Conservation (phyloP, 2,113 vertebrate species). For the Malurus cyaneus region DNA sequence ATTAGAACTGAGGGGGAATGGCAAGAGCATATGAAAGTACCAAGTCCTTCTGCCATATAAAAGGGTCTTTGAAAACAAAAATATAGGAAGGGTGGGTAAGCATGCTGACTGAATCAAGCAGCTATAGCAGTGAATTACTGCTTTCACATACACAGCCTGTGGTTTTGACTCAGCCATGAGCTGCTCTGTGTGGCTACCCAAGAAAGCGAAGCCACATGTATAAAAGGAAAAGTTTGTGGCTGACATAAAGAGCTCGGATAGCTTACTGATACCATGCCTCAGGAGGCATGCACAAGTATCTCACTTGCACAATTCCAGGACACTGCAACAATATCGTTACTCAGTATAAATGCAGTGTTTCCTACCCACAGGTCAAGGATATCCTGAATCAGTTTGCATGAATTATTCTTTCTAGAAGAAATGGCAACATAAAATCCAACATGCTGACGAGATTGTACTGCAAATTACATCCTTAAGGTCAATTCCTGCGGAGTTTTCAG, state of each 20-base stretch:
- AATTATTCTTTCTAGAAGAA: neutral
- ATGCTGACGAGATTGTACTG: neutral
- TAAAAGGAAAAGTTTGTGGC: neutral
- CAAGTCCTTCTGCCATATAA: neutral
- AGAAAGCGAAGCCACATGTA: neutral
- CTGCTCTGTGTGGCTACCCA: neutral
- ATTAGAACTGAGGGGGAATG: neutral
- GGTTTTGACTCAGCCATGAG: neutral
- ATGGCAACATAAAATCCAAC: neutral
- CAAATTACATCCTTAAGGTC: neutral
- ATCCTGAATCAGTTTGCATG: neutral
- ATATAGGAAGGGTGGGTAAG: neutral
- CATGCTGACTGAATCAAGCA: neutral
- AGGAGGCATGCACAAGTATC: rapidly evolving
- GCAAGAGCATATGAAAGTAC: neutral
- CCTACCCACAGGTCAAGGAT: neutral
- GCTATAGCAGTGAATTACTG: neutral
- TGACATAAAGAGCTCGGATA: neutral
- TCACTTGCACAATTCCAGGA: neutral
- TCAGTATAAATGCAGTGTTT: neutral
- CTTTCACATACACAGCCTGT: neutral
- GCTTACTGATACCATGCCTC: neutral
- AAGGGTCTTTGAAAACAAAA: neutral
- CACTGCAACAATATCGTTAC: neutral
- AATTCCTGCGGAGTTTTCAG: neutral